phyloP scores from a whole-genome alignment of 2,888 invertebrate species.

The Urechis unicinctus region DNA sequence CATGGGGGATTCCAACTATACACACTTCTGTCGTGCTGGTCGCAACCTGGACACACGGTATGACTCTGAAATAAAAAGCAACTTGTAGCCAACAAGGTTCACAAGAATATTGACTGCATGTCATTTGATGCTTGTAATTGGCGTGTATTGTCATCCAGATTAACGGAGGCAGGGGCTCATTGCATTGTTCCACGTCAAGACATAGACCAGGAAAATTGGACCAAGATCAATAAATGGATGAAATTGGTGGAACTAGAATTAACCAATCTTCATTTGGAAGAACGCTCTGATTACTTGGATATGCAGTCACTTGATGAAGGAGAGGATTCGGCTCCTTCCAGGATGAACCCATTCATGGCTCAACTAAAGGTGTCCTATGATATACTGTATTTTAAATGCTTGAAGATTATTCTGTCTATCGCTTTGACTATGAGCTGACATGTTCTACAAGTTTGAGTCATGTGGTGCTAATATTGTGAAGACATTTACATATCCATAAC shows the following conservation, averaged over 20 bases:
- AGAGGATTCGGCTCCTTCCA: slow-evolving; percentile 12
- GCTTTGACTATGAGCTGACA: too few species aligned
- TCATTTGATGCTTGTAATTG: slow-evolving; percentile 3
- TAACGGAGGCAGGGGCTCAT: slow-evolving; percentile 18
- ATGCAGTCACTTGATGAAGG: slow-evolving; percentile 15
- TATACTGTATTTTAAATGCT: too few species aligned
- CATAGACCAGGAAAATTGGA: slow-evolving; percentile 32
- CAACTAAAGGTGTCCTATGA: slow-evolving; percentile 26
- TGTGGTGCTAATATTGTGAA: too few species aligned
- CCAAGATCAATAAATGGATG: slow-evolving; percentile 26
- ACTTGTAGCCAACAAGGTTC: too few species aligned
- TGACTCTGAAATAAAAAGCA: too few species aligned
- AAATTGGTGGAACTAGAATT: slow-evolving; percentile 16
- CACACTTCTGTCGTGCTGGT: slow-evolving; percentile 33
- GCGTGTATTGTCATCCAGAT: slow-evolving; percentile 12
- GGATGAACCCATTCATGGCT: slow-evolving; percentile 28
- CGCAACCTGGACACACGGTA: too few species aligned
- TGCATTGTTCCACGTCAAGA: slow-evolving; percentile 19
- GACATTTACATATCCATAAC: too few species aligned
- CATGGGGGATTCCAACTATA: slow-evolving; percentile 33
- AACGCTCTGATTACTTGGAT: slow-evolving; percentile 24
- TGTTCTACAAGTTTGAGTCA: too few species aligned
- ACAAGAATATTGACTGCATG: slow-evolving; percentile 24
- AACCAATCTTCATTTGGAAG: slow-evolving; percentile 1
- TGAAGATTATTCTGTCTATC: too few species aligned